phyloP scores from a whole-genome alignment of 2,797 vertebrate genomes.

The Tinamus major region DNA sequence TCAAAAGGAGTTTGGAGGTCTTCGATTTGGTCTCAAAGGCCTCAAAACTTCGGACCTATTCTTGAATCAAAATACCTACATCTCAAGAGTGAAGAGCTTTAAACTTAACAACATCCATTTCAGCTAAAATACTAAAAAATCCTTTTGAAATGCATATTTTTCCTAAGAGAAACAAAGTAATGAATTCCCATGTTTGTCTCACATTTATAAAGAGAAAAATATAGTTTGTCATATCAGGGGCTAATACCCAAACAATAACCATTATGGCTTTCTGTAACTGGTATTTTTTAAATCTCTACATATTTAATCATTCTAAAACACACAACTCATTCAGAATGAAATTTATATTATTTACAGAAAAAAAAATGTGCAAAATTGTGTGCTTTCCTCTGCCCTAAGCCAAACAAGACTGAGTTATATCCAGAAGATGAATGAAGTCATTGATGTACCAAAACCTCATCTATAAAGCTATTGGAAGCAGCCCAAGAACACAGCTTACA shows the following conservation, averaged over 20 bases:
- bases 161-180: neutral
- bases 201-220: neutral
- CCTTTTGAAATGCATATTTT: neutral
- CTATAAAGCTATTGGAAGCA: neutral
- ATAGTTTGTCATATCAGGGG: neutral
- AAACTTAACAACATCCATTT: neutral
- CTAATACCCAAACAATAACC: neutral
- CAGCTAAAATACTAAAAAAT: neutral
- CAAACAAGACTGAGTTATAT: neutral
- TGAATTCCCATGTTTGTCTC: neutral
- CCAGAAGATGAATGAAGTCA: neutral
- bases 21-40: neutral
- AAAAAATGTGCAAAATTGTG: neutral
- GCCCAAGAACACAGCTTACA: neutral
- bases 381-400: neutral
- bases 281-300: neutral
- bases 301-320: slow-evolving; percentile 7
- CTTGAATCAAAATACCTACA: neutral
- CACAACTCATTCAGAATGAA: neutral
- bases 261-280: neutral
- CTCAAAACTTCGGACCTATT: neutral
- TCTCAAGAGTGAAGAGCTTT: neutral
- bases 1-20: neutral
- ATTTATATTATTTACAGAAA: neutral
- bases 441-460: neutral